Conservation (phyloP, 2,797 vertebrate genomes). For the Sebastes trivittatus region DNA sequence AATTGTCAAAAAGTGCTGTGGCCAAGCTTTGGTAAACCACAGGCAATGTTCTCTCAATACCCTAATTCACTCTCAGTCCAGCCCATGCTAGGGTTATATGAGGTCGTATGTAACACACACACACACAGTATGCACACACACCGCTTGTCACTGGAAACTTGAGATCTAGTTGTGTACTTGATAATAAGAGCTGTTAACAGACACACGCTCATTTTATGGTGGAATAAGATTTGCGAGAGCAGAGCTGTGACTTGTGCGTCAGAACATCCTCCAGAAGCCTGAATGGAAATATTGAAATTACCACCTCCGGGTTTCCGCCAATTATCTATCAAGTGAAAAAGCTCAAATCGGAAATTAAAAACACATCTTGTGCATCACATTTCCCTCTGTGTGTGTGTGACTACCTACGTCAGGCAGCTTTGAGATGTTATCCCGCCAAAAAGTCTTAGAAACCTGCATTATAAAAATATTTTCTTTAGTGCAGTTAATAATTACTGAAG, state of each 20-base stretch:
- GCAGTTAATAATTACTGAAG: background rate
- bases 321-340: slow-evolving; percentile 30
- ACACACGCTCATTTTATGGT: slow-evolving; percentile 2
- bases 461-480: slow-evolving; percentile 20
- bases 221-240: slow-evolving; percentile 18
- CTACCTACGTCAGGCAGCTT: background rate
- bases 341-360: slow-evolving; percentile 26
- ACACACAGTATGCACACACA: slow-evolving; percentile 18
- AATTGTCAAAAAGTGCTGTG: background rate
- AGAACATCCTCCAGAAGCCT: background rate
- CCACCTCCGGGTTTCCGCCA: background rate
- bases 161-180: background rate
- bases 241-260: slow-evolving; percentile 1
- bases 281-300: slow-evolving; percentile 31
- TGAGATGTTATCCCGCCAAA: background rate
- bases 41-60: slow-evolving; percentile 54
- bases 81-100: slow-evolving; percentile 36
- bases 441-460: background rate
- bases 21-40: slow-evolving; percentile 55
- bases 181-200: slow-evolving; percentile 4
- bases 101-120: slow-evolving; percentile 37
- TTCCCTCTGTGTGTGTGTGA: background rate
- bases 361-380: slow-evolving; percentile 13
- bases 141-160: slow-evolving; percentile 29
- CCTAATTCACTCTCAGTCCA: slow-evolving; percentile 23